Evolutionary conservation across 2,797 vertebrate species (phyloP).

Genomic region (Sus cebifrons): DNA sequence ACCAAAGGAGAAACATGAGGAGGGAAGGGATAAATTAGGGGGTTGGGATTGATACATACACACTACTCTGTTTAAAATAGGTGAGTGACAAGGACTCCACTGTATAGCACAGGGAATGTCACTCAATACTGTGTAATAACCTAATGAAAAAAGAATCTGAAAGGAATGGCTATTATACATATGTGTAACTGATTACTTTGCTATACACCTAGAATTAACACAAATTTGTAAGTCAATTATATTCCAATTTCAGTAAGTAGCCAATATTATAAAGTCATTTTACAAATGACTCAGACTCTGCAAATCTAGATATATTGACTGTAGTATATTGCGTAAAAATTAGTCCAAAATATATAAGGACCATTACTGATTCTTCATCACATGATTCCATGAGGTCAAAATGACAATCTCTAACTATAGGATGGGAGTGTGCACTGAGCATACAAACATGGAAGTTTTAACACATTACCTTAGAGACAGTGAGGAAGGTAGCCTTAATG

Average conservation of each 20-base stretch:
- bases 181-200: too few species aligned
- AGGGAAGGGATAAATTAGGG: too few species aligned
- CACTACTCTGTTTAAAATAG: too few species aligned
- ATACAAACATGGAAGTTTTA: not conserved
- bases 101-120: too few species aligned
- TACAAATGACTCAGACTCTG: not conserved
- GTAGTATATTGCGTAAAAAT: not conserved
- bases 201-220: too few species aligned
- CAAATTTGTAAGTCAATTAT: too few species aligned
- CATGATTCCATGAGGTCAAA: not conserved
- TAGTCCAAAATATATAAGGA: constrained; percentile 7
- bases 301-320: not conserved
- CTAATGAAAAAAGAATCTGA: too few species aligned
- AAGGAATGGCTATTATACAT: too few species aligned
- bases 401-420: not conserved
- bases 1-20: too few species aligned
- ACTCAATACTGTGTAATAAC: too few species aligned
- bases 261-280: not conserved
- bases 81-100: too few species aligned
- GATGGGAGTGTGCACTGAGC: not conserved
- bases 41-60: too few species aligned
- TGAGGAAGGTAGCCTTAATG: not conserved
- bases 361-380: not conserved
- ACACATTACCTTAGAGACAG: not conserved
- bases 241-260: not conserved